Evolutionary conservation across 2,888 invertebrate species (phyloP).

Genomic region (Agrotis ipsilon): DNA sequence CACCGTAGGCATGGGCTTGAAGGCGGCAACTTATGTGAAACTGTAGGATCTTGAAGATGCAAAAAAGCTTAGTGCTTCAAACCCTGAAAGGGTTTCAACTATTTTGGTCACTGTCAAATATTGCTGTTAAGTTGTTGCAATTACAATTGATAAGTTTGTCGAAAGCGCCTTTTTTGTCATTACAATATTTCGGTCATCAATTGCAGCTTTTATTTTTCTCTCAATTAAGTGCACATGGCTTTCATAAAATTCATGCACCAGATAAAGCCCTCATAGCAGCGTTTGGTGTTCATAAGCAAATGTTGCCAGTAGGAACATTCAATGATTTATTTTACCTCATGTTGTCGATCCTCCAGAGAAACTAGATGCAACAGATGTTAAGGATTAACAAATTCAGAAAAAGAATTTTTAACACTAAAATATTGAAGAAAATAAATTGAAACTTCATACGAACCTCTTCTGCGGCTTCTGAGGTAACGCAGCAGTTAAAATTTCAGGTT

Average conservation of each 20-base stretch:
- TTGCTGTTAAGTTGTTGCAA: background rate
- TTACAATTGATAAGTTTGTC: background rate
- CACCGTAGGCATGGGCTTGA: no score
- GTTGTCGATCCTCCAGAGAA: conserved; percentile 24
- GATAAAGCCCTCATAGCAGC: conserved; percentile 12
- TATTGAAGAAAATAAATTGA: background rate
- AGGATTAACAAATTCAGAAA: conserved; percentile 15
- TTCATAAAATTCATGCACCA: background rate
- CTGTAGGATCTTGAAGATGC: background rate
- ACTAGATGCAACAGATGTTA: conserved; percentile 38
- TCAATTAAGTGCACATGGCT: background rate
- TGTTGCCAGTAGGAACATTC: background rate
- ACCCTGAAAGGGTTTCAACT: no score
- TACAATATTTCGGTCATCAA: background rate
- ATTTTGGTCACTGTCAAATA: no score
- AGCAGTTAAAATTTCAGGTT: conserved; percentile 82
- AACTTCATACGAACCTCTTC: conserved; percentile 77
- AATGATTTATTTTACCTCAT: conserved; percentile 26
- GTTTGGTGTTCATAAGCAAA: conserved; percentile 22
- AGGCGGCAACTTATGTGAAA: background rate
- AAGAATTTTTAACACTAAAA: background rate
- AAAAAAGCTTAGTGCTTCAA: background rate
- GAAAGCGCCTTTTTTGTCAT: no score
- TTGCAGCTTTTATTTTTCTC: background rate
- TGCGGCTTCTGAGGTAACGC: conserved; percentile 80